Conservation (phyloP, 1,140 invertebrate genomes). For the Drosophila trapezifrons region DNA sequence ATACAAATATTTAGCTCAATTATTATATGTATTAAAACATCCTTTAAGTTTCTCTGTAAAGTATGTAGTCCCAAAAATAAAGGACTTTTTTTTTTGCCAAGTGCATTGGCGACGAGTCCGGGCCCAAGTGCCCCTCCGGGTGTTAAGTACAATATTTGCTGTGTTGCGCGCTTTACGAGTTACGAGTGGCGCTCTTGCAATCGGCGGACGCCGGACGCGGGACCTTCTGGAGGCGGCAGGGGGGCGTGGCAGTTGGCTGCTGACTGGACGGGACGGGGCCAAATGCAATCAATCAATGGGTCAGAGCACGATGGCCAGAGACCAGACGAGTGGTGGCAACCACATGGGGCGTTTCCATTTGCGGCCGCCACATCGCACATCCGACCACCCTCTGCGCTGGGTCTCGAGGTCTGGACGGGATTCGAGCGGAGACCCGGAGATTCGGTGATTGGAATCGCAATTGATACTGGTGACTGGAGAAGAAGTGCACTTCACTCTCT, state of each 20-base stretch:
- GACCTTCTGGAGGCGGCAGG: conserved; percentile 12
- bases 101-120: conserved; percentile 17
- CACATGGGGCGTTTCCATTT: conserved; percentile 83
- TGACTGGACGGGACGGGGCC: conserved; percentile 39
- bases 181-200: conserved; percentile 65
- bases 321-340: conserved; percentile 61
- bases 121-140: conserved; percentile 66
- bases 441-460: conserved; percentile 17
- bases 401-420: conserved; percentile 13
- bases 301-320: conserved; percentile 68
- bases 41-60: not conserved
- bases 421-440: conserved; percentile 15
- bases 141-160: conserved; percentile 81
- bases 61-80: not conserved
- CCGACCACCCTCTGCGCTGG: conserved; percentile 64
- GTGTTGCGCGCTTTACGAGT: conserved; percentile 70
- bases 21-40: too few relatives aligned
- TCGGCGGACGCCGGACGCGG: not conserved
- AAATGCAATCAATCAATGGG: conserved; percentile 82
- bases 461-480: conserved; percentile 13
- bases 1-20: too few relatives aligned
- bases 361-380: conserved; percentile 60
- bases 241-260: conserved; percentile 39
- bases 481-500: conserved; percentile 50
- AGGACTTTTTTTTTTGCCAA: conserved; percentile 2